phyloP scores from a whole-genome alignment of 2,113 vertebrate species.

The Paedocypris sp. region DNA sequence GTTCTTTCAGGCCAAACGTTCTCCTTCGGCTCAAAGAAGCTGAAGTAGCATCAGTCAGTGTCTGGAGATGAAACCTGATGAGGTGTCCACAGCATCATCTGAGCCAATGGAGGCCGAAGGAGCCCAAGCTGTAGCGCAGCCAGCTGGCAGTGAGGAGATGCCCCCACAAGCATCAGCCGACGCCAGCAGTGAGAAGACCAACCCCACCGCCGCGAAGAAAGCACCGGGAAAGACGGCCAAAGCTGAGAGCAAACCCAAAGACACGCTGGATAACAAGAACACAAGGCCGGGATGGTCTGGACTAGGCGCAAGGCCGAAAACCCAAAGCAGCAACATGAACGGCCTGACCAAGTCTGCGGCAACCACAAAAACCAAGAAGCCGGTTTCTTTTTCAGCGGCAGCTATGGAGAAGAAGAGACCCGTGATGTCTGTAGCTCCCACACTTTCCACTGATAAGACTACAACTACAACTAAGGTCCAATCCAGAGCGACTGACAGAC shows the following conservation, averaged over 20 bases:
- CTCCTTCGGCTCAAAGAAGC: no score
- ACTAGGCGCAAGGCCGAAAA: conserved; percentile 25
- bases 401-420: conserved; percentile 29
- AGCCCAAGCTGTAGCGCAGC: neutral
- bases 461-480: conserved; percentile 30
- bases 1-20: no score
- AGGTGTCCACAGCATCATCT: conserved; percentile 52
- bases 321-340: conserved; percentile 40
- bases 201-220: conserved; percentile 17
- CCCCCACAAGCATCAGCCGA: conserved; percentile 31
- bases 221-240: conserved; percentile 35
- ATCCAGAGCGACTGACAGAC: conserved; percentile 32
- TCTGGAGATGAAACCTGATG: conserved; percentile 64
- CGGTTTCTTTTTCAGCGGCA: conserved; percentile 3
- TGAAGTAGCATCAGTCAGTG: no score
- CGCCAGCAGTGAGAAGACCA: conserved; percentile 15
- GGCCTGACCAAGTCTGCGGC: conserved; percentile 28
- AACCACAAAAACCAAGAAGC: conserved; percentile 31
- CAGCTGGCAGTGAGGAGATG: conserved; percentile 27
- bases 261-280: conserved; percentile 21
- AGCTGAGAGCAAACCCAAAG: conserved; percentile 43
- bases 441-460: conserved; percentile 38
- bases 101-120: conserved; percentile 46
- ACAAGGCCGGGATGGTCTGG: conserved; percentile 10
- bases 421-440: neutral